Evolutionary conservation across 2,113 vertebrate genomes (phyloP).

Genomic region (Scytalopus superciliaris): DNA sequence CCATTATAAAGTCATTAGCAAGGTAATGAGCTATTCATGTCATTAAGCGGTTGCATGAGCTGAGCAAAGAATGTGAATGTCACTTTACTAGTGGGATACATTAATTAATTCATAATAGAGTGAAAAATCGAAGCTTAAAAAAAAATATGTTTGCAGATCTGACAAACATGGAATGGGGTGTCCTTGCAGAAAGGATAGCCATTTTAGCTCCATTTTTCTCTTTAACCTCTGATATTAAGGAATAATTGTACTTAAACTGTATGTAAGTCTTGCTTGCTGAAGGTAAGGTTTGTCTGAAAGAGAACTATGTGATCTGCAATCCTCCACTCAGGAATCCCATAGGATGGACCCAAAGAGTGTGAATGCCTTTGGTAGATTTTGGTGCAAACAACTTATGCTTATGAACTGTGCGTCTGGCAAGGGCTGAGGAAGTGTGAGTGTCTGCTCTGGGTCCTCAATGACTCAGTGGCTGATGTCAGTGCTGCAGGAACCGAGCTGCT

Average conservation of each 20-base stretch:
- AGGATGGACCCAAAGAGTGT: not conserved
- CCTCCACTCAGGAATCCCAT: not conserved
- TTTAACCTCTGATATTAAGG: not conserved
- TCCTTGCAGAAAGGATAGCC: not conserved
- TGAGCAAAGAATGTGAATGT: not conserved
- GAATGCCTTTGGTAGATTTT: not conserved
- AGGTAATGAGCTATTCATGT: conserved; percentile 44
- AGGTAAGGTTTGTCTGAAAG: not conserved
- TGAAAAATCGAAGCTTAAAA: conserved; percentile 8
- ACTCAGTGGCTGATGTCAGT: not conserved
- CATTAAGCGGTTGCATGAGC: conserved; percentile 28
- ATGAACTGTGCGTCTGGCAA: not conserved
- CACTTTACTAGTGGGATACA: not conserved
- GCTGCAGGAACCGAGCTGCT: not conserved
- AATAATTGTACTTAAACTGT: not conserved
- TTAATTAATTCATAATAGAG: conserved; percentile 19
- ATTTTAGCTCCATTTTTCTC: not conserved
- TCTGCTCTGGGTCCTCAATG: not conserved
- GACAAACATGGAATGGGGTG: not conserved
- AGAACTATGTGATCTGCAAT: not conserved
- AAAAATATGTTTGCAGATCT: not conserved
- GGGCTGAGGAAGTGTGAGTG: not conserved
- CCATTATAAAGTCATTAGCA: conserved; percentile 53
- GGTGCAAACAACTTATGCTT: not conserved
- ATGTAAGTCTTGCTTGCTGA: not conserved